Conservation (phyloP, 1,140 invertebrate species). For the Lerema accius region DNA sequence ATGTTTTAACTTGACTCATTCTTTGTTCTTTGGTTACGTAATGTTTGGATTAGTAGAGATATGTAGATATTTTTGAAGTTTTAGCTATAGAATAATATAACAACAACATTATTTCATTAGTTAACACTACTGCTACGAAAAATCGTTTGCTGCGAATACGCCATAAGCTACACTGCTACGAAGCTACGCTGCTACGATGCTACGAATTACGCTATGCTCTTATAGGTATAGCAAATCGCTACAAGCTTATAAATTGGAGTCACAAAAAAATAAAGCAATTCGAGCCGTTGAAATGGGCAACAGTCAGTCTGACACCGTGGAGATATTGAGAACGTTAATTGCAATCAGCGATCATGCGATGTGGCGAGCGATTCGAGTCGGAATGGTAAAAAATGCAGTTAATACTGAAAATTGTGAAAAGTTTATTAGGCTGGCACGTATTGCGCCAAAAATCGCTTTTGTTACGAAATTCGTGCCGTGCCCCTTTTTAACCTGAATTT, state of each 20-base stretch:
- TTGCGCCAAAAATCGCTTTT: slow-evolving; percentile 36
- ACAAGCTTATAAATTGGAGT: not conserved
- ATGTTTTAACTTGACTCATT: too few relatives aligned
- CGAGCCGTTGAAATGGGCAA: slow-evolving; percentile 32
- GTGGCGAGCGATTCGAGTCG: slow-evolving; percentile 34
- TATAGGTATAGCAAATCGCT: too few relatives aligned
- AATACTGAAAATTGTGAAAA: slow-evolving; percentile 36
- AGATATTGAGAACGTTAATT: slow-evolving; percentile 39
- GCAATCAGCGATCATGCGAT: slow-evolving; percentile 37
- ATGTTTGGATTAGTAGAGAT: too few relatives aligned
- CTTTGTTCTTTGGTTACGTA: too few relatives aligned
- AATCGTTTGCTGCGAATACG: too few relatives aligned
- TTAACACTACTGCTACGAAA: too few relatives aligned
- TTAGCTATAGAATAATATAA: too few relatives aligned
- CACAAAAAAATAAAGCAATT: slow-evolving; percentile 27
- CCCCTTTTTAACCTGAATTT: slow-evolving; percentile 34
- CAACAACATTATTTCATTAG: too few relatives aligned
- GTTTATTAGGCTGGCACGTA: slow-evolving; percentile 33
- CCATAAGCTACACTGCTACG: too few relatives aligned
- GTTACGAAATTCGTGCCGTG: slow-evolving; percentile 34
- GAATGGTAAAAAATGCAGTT: slow-evolving; percentile 36
- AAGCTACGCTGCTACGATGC: not conserved
- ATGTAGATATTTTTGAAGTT: too few relatives aligned
- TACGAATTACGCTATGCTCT: too few relatives aligned
- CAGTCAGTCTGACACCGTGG: slow-evolving; percentile 36